Evolutionary conservation across 2,797 vertebrate species (phyloP).

Genomic region (Pempheris klunzingeri): DNA sequence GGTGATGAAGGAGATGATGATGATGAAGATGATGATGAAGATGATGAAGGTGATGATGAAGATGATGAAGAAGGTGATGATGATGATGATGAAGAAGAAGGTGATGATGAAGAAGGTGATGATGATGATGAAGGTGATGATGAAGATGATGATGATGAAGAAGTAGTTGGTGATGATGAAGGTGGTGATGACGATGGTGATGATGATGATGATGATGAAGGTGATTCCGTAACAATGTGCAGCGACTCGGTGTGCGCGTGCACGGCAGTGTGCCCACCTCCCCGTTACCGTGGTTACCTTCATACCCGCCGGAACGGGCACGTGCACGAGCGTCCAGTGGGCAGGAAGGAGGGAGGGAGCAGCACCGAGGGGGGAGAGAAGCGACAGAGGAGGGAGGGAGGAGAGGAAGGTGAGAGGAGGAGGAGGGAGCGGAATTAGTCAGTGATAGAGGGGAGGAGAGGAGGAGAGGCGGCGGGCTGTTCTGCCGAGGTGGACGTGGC

Average conservation of each 20-base stretch:
- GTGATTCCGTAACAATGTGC: slow-evolving; percentile 6
- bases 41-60: too few species aligned
- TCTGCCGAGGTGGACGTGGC: slow-evolving; percentile 88
- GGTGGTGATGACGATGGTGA: too few species aligned
- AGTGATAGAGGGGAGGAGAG: slow-evolving; percentile 56
- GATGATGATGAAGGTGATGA: too few species aligned
- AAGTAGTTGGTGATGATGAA: too few species aligned
- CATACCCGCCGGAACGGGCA: slow-evolving; percentile 46
- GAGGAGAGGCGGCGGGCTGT: slow-evolving; percentile 77
- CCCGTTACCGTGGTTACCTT: slow-evolving; percentile 68
- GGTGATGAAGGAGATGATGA: too few species aligned
- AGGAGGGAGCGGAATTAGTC: slow-evolving; percentile 61
- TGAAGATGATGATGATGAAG: not conserved
- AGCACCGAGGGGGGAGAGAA: not conserved
- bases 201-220: too few species aligned
- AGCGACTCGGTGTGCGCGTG: slow-evolving; percentile 15
- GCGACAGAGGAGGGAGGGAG: slow-evolving; percentile 11
- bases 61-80: too few species aligned
- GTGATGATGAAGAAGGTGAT: too few species aligned
- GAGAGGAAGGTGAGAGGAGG: slow-evolving; percentile 38
- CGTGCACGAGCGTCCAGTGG: slow-evolving; percentile 46
- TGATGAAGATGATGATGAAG: too few species aligned
- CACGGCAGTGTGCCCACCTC: slow-evolving; percentile 39
- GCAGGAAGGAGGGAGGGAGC: slow-evolving; percentile 11
- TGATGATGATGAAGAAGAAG: too few species aligned